Percentiles rank a stretch among this genome's conserved stretches.
These are phyloP conservation scores for Micrasema longulum DNA, from an alignment of 1,140 invertebrate genomes.

Conservation along the genomic window DNA sequence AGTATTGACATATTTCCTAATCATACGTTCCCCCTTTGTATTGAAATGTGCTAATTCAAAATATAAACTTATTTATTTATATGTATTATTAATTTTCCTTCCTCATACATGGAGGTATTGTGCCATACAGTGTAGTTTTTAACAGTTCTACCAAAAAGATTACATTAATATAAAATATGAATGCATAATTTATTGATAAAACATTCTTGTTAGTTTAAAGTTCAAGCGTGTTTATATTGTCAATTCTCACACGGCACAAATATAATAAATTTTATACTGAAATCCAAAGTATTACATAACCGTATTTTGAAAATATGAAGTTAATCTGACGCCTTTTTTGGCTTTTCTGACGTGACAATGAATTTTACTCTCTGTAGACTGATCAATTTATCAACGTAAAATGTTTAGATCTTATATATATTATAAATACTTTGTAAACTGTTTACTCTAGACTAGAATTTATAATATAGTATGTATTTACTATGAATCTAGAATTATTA, in stretches of 20 bases:
- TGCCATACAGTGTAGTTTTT: background rate
- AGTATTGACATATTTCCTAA: background rate
- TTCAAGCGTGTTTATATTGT: background rate
- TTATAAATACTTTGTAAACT: background rate
- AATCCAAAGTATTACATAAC: background rate
- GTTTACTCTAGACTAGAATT: constrained; percentile 4
- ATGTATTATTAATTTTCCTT: background rate
- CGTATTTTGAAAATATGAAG: background rate
- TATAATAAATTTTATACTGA: constrained; percentile 1
- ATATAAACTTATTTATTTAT: background rate
- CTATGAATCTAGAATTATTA: background rate
- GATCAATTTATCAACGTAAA: constrained; percentile 28
- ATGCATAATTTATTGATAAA: background rate
- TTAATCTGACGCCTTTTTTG: background rate
- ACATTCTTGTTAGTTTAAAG: background rate
- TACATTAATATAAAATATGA: background rate
- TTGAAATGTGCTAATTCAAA: background rate
- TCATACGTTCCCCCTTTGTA: background rate
- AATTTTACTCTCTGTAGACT: constrained; percentile 21
- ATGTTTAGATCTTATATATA: constrained; percentile 10
- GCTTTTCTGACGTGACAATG: constrained; percentile 22
- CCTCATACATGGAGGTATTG: background rate
- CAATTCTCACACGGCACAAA: constrained; percentile 2
- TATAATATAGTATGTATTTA: constrained; percentile 1
- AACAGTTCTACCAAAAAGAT: constrained; percentile 1